phyloP scores from a whole-genome alignment of 2,113 vertebrate genomes.

The Podarcis cretensis region DNA sequence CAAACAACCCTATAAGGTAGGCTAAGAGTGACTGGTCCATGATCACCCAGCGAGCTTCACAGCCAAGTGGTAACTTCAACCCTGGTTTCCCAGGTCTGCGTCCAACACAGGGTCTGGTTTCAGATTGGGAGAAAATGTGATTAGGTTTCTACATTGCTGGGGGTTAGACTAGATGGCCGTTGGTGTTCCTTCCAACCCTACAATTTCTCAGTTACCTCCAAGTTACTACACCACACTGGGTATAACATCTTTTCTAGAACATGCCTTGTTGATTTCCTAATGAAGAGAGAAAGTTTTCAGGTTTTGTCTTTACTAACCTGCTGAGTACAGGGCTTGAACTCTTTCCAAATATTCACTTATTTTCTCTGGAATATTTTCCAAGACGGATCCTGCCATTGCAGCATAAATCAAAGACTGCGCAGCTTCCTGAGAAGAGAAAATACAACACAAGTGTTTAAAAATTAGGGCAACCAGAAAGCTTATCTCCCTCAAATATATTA shows the following conservation, averaged over 20 bases:
- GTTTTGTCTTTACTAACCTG: constrained; percentile 75
- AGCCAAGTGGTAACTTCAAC: no score
- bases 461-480: no score
- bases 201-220: no score
- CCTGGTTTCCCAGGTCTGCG: no score
- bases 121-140: no score
- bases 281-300: neutral
- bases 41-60: no score
- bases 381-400: constrained; percentile 94
- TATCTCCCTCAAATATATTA: neutral
- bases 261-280: neutral
- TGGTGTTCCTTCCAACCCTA: no score
- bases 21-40: no score
- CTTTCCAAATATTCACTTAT: constrained; percentile 95
- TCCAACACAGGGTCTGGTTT: no score
- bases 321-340: constrained; percentile 92
- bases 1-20: no score
- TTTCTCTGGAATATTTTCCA: constrained; percentile 95
- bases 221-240: neutral
- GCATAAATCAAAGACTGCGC: constrained; percentile 98
- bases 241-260: neutral
- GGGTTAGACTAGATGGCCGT: no score
- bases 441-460: constrained; percentile 10
- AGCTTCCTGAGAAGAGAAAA: constrained; percentile 79
- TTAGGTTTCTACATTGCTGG: no score